phyloP scores from a whole-genome alignment of 2,113 vertebrate species.

The Gadus macrocephalus region DNA sequence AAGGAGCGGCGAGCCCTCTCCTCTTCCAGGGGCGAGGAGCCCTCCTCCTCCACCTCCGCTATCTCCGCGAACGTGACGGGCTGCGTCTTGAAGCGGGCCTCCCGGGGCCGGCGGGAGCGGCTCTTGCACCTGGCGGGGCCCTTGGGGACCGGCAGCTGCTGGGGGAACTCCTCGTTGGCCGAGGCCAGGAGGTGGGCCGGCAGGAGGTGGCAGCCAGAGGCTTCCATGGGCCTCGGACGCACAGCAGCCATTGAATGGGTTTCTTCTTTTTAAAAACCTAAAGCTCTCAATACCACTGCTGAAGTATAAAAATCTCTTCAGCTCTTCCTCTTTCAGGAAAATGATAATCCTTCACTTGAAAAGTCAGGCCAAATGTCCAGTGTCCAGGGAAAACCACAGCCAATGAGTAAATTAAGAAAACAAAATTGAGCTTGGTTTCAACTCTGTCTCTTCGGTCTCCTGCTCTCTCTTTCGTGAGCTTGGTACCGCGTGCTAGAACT shows the following conservation, averaged over 20 bases:
- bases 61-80: conserved; percentile 98
- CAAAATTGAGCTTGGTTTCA: background rate
- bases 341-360: conserved; percentile 13
- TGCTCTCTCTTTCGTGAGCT: conserved; percentile 19
- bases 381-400: background rate
- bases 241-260: conserved; percentile 70
- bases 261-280: background rate
- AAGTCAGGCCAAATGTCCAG: conserved; percentile 16
- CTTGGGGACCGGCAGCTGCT: conserved; percentile 78
- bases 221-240: conserved; percentile 74
- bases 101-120: conserved; percentile 80
- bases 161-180: conserved; percentile 85
- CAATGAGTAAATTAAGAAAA: background rate
- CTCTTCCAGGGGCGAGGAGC: conserved; percentile 89
- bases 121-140: conserved; percentile 73
- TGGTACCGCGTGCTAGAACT: conserved; percentile 30
- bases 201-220: conserved; percentile 79
- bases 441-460: conserved; percentile 3
- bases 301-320: background rate
- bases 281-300: background rate
- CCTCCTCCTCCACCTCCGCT: conserved; percentile 95
- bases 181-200: conserved; percentile 74
- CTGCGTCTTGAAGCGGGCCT: conserved; percentile 95
- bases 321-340: background rate
- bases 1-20: conserved; percentile 93